Evolutionary conservation across 2,888 invertebrate genomes (phyloP), one percentile per base, ranked within the genome.

Genomic region (Acanthosepion lycidas): DNA sequence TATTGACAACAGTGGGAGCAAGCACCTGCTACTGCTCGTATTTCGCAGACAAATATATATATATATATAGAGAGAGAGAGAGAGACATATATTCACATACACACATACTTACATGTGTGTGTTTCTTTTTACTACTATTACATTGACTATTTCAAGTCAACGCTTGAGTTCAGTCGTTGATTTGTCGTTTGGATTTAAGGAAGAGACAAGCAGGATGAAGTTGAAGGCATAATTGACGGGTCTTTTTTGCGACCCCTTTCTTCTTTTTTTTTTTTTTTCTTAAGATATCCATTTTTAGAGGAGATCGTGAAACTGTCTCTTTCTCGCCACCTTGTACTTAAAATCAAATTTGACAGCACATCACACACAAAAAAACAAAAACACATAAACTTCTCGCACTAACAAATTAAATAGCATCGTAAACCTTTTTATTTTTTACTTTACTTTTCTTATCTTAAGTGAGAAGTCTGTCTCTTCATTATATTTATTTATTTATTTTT

Each of bases 1-100:
- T 33, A n/a, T 78, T 78, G 78, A 78, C 78, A 78, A 33, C 78
- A 78, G 78, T n/a, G 78, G 78, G 78, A 78, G 78, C 78, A 12
- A 78, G 78, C 78, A 78, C 78, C 78, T 78, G 78, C 78, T 78
- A 78, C 78, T 78, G 78, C 15, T 33, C 78, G 78, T n/a, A 78
- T n/a, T 78, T 78, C 33, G 12, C n/a, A 78, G 5, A 33, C 33
- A 78, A 12, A 78, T 26, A 64, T 26, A 28, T 26, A 59, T 26
- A 23, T 59, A 64, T 26, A 64, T 64, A 64, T 28, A 64, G 26
- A 26, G 26, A 26, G 1, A 51, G 1, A 51, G n/a, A n/a, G n/a
- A n/a, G n/a, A n/a, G n/a, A n/a, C 6, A 51, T 51, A 51, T 6
- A 51, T 6, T 6, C 8, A 64, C 26, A 28, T 28, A 64, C 64